A percentile compares a stretch with the other conserved stretches of the same genome.
phyloP scores from a whole-genome alignment of 1,140 invertebrate species.

The Euura lappo region DNA sequence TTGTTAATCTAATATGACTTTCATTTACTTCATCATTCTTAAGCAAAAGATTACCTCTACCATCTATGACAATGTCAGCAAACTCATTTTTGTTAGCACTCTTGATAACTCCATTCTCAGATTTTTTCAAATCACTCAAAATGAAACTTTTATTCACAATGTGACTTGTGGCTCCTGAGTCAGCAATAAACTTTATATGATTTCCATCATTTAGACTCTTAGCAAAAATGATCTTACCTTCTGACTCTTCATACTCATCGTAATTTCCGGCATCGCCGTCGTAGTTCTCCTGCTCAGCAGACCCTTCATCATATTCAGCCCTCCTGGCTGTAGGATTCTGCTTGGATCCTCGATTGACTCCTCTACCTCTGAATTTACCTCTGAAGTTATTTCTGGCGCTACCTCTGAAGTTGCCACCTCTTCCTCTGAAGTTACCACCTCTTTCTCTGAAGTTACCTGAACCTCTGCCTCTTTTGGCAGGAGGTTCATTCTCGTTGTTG shows the following conservation, averaged over 20 bases:
- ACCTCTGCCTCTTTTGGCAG: constrained; percentile 19
- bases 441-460: constrained; percentile 19
- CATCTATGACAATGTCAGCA: constrained; percentile 27
- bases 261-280: neutral
- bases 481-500: constrained; percentile 15
- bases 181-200: constrained; percentile 22
- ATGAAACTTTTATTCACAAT: too few species aligned
- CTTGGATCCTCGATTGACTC: constrained; percentile 10
- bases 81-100: constrained; percentile 31
- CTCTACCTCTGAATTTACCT: neutral
- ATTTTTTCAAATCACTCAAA: constrained; percentile 20
- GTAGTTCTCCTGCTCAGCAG: constrained; percentile 16
- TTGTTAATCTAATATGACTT: constrained; percentile 28
- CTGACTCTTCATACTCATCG: constrained; percentile 9
- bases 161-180: too few species aligned
- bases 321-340: constrained; percentile 19
- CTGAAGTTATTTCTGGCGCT: constrained; percentile 3
- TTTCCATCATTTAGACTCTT: constrained; percentile 17
- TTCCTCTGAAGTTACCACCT: too few species aligned
- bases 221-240: constrained; percentile 17
- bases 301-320: constrained; percentile 21
- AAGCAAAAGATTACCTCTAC: constrained; percentile 29
- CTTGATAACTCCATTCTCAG: constrained; percentile 21
- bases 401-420: constrained; percentile 9
- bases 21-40: constrained; percentile 15